Evolutionary conservation across 2,113 vertebrate genomes (phyloP), one percentile per base, ranked within the genome.

Genomic region (Regulus satrapa): DNA sequence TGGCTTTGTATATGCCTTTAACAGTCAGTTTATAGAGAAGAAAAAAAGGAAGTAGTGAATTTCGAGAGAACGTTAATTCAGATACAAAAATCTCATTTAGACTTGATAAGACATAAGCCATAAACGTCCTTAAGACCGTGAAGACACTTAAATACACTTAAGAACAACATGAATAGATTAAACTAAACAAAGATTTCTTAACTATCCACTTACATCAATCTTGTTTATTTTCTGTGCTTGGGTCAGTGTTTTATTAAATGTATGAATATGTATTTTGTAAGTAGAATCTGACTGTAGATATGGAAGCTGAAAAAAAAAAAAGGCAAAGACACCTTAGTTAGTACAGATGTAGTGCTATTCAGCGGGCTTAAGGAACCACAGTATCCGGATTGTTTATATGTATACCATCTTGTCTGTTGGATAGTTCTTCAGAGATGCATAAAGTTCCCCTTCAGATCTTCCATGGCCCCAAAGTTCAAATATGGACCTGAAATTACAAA

Each of bases 401-500:
- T 97, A 41, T 93, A 99, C 99, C 99, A 99, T 99, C 68, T 97
- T 98, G 54, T 99, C 98, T 92, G 69, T 7, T 21, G 99, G 98
- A 85, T 98, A 99, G 62, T 49, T 98, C 97, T 98, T 97, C 89
- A 99, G 92, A 78, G 99, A 99, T 46, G 92, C 94, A 97, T 98
- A 98, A 80, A 99, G 98, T 61, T 99, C 99, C 45, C 96, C 97
- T 3, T 96, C 94, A 77, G 98, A 99, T 85, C 76, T 97, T 88
- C 99, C 99, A 84, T 99, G 98, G 83, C 99, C 99, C 99, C 99
- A 99, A 6, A 99, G 97, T 82, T 99, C 99, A 99, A 99, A 99
- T 59, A 99, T 92, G 92, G 99, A 99, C 97, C 99, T 99, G 96
- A 80, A 98, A 97, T 76, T 18, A 84, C 51, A 89, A 92, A 61